Percentiles rank a stretch among this genome's conserved stretches.
Conservation (phyloP, 2,113 vertebrate genomes). For the Saguinus midas region DNA sequence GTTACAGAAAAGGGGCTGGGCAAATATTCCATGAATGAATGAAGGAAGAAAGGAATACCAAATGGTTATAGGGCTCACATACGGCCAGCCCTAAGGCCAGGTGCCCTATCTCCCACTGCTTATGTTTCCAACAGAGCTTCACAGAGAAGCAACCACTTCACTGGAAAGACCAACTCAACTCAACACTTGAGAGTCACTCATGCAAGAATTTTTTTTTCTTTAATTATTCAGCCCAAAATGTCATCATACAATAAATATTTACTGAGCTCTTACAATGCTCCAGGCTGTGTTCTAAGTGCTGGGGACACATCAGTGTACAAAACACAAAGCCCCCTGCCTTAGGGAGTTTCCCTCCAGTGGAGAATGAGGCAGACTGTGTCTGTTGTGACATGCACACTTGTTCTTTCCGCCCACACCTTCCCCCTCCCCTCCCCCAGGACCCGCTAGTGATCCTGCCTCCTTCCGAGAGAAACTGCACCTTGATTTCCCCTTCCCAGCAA, state of each 20-base stretch:
- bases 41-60: not conserved
- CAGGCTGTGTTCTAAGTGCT: not conserved
- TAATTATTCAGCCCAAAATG: no score
- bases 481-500: not conserved
- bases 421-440: not conserved
- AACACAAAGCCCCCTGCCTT: not conserved
- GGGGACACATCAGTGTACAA: not conserved
- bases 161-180: not conserved
- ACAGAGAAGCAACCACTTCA: not conserved
- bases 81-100: not conserved
- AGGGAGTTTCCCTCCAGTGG: not conserved
- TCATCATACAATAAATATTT: not conserved
- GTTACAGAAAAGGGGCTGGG: not conserved
- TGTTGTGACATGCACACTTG: not conserved
- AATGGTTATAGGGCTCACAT: not conserved
- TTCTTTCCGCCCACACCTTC: not conserved
- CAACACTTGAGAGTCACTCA: not conserved
- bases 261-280: not conserved
- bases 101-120: not conserved
- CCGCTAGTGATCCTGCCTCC: accelerated
- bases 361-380: not conserved
- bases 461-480: not conserved
- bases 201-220: no score
- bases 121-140: not conserved
- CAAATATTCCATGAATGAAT: not conserved